phyloP scores from a whole-genome alignment of 2,888 invertebrate genomes.

The Timema cristinae region DNA sequence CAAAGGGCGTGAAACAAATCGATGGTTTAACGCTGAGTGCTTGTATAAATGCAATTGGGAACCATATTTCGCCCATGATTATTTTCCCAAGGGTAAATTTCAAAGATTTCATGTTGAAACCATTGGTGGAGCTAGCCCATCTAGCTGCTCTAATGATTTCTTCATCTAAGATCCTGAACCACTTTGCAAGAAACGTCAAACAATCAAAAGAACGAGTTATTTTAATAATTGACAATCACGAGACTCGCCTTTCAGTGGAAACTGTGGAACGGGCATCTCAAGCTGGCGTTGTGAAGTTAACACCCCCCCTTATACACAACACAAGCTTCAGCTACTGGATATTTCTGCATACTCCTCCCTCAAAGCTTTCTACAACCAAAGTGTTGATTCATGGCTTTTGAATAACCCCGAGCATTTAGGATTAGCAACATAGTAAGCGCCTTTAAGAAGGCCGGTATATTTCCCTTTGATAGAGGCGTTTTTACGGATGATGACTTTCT shows the following conservation, averaged over 20 bases:
- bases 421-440: too few species aligned
- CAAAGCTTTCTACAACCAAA: too few species aligned
- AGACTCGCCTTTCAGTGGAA: background rate
- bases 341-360: too few species aligned
- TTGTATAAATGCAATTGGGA: slow-evolving; percentile 41
- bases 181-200: background rate
- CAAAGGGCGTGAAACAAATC: slow-evolving; percentile 43
- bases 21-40: slow-evolving; percentile 42
- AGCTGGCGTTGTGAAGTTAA: background rate
- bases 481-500: too few species aligned
- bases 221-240: background rate
- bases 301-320: background rate
- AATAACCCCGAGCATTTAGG: too few species aligned
- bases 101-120: slow-evolving; percentile 39
- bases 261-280: background rate
- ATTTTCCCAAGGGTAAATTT: slow-evolving; percentile 40
- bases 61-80: slow-evolving; percentile 41
- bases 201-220: background rate
- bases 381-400: too few species aligned
- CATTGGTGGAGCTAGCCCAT: slow-evolving; percentile 31
- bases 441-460: too few species aligned
- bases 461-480: too few species aligned
- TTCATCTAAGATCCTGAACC: background rate
- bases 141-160: background rate
- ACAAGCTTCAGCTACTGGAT: background rate